Evolutionary conservation across 2,797 vertebrate genomes (phyloP).

Genomic region (Scolopax bukidnonensis): DNA sequence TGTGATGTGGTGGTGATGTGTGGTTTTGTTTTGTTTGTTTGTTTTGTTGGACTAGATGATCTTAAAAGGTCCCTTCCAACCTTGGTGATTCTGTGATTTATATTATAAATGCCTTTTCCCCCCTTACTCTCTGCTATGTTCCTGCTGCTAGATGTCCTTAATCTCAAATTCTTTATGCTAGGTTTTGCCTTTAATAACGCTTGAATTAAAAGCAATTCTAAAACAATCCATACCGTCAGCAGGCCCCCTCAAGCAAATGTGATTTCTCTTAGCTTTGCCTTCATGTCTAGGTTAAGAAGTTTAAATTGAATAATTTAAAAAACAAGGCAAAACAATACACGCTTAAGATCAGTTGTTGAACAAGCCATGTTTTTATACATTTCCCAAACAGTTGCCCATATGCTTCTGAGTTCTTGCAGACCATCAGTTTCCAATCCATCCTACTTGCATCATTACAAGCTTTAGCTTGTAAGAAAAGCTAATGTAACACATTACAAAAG

Average conservation of each 20-base stretch:
- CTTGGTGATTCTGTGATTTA: background rate
- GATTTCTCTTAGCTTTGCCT: background rate
- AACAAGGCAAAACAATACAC: background rate
- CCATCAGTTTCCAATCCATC: constrained; percentile 27
- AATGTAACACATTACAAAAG: constrained; percentile 24
- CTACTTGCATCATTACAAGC: constrained; percentile 3
- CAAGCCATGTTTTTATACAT: background rate
- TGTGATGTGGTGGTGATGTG: no score
- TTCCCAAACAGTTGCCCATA: background rate
- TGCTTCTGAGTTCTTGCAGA: constrained; percentile 8
- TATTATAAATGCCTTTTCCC: constrained; percentile 1
- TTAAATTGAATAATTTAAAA: background rate
- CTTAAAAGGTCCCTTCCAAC: no score
- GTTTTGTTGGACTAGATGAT: no score
- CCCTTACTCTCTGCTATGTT: background rate
- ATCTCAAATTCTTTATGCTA: constrained; percentile 21
- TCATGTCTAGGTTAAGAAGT: background rate
- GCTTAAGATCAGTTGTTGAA: background rate
- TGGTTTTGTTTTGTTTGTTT: no score
- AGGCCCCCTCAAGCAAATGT: background rate
- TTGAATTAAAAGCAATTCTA: constrained; percentile 33
- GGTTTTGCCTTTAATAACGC: constrained; percentile 37
- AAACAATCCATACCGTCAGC: background rate
- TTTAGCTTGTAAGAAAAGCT: constrained; percentile 35
- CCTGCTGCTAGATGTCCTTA: constrained; percentile 38